Conservation (phyloP, 2,113 vertebrate genomes). For the Nansenia antarctica region DNA sequence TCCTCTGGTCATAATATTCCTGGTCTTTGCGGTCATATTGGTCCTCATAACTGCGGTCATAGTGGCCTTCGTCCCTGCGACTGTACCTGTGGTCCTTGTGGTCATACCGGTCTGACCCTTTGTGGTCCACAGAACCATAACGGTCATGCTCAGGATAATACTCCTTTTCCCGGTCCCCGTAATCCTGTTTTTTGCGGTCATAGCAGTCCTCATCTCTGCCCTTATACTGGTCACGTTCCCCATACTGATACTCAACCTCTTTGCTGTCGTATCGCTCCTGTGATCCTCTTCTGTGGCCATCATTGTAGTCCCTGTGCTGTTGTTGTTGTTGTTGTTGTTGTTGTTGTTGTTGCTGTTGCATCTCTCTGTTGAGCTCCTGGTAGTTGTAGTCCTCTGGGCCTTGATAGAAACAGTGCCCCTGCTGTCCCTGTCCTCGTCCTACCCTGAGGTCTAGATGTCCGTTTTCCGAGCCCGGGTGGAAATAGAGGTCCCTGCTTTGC, state of each 20-base stretch:
- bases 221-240: slow-evolving; percentile 8
- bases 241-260: slow-evolving; percentile 19
- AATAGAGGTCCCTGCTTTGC: slow-evolving; percentile 60
- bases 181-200: slow-evolving; percentile 50
- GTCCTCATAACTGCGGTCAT: slow-evolving; percentile 46
- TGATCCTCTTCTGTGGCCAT: slow-evolving; percentile 51
- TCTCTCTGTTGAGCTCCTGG: slow-evolving; percentile 44
- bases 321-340: too few species aligned
- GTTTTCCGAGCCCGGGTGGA: slow-evolving; percentile 69
- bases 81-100: slow-evolving; percentile 50
- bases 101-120: slow-evolving; percentile 50
- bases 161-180: slow-evolving; percentile 44
- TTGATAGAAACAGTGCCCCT: slow-evolving; percentile 74
- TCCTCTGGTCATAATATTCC: slow-evolving; percentile 41
- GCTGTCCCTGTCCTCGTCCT: slow-evolving; percentile 64
- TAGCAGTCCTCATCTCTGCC: slow-evolving; percentile 32
- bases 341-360: too few species aligned
- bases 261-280: slow-evolving; percentile 21
- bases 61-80: slow-evolving; percentile 27
- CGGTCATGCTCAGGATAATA: slow-evolving; percentile 33
- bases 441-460: slow-evolving; percentile 68
- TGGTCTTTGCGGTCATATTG: slow-evolving; percentile 38
- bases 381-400: slow-evolving; percentile 59
- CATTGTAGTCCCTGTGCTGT: slow-evolving; percentile 37
- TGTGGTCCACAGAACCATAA: slow-evolving; percentile 33